phyloP scores from a whole-genome alignment of 2,888 invertebrate species.

The Drosophila lutescens region DNA sequence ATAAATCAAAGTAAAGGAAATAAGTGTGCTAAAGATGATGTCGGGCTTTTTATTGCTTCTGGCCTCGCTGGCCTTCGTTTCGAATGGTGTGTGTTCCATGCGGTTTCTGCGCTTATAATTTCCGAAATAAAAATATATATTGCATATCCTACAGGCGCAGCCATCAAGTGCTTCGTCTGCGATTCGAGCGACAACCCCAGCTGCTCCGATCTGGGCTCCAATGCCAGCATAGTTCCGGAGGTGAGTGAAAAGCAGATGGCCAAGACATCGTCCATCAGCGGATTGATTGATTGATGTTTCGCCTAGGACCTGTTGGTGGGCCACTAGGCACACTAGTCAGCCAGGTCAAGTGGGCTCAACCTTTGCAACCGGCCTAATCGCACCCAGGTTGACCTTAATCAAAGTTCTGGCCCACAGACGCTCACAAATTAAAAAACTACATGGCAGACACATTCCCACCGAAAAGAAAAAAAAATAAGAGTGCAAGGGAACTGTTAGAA shows the following conservation, averaged over 20 bases:
- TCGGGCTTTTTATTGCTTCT: constrained; percentile 53
- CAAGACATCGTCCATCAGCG: constrained; percentile 5
- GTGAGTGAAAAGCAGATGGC: constrained; percentile 64
- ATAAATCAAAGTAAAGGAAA: constrained; percentile 12
- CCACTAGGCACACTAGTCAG: too few relatives aligned
- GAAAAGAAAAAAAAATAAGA: background rate
- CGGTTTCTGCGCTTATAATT: background rate
- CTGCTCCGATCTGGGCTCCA: constrained; percentile 84
- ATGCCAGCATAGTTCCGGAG: constrained; percentile 81
- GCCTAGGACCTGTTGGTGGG: constrained; percentile 24
- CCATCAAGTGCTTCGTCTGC: constrained; percentile 86
- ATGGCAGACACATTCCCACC: constrained; percentile 50
- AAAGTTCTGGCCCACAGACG: constrained; percentile 31
- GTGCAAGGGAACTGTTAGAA: constrained; percentile 19
- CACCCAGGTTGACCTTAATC: constrained; percentile 56
- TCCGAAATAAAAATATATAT: constrained; percentile 1
- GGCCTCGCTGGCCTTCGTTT: constrained; percentile 56
- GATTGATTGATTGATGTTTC: constrained; percentile 39
- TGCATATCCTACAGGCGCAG: constrained; percentile 78
- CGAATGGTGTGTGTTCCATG: constrained; percentile 66
- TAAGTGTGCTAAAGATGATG: constrained; percentile 21
- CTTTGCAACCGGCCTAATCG: constrained; percentile 46
- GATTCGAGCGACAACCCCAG: constrained; percentile 85
- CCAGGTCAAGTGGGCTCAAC: constrained; percentile 28
- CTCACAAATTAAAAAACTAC: constrained; percentile 45